Conservation (phyloP, 1,140 invertebrate species). For the Cydia splendana region DNA sequence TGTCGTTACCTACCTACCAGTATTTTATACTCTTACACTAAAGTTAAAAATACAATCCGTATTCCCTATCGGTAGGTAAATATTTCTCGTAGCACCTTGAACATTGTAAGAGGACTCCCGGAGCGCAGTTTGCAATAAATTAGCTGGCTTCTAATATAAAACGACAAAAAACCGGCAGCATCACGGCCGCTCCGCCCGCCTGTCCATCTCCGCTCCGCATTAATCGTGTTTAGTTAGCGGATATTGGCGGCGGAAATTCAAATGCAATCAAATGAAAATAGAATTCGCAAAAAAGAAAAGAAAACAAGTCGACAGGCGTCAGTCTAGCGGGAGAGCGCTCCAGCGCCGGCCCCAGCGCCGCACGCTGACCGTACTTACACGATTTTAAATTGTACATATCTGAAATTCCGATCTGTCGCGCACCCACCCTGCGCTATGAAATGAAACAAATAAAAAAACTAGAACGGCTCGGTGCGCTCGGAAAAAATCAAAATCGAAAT, state of each 20-base stretch:
- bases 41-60: background rate
- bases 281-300: constrained; percentile 76
- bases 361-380: constrained; percentile 79
- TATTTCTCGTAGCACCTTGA: constrained; percentile 36
- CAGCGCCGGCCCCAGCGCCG: constrained; percentile 48
- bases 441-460: constrained; percentile 79
- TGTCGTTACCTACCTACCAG: too few relatives aligned
- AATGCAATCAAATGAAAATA: constrained; percentile 81
- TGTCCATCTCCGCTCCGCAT: constrained; percentile 77
- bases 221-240: constrained; percentile 81
- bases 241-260: constrained; percentile 81
- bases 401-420: constrained; percentile 79
- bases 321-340: constrained; percentile 69
- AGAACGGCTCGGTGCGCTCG: constrained; percentile 69
- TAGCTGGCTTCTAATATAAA: constrained; percentile 75
- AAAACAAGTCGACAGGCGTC: constrained; percentile 79
- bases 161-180: constrained; percentile 70
- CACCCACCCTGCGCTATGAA: constrained; percentile 78
- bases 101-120: constrained; percentile 60
- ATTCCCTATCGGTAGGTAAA: constrained; percentile 6
- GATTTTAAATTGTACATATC: constrained; percentile 81
- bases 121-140: constrained; percentile 73
- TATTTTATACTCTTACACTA: background rate
- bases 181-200: constrained; percentile 59
- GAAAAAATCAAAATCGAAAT: constrained; percentile 80